Base-by-base conservation (phyloP, 2,113 vertebrate species). In the Patagioenas fasciata region DNA sequence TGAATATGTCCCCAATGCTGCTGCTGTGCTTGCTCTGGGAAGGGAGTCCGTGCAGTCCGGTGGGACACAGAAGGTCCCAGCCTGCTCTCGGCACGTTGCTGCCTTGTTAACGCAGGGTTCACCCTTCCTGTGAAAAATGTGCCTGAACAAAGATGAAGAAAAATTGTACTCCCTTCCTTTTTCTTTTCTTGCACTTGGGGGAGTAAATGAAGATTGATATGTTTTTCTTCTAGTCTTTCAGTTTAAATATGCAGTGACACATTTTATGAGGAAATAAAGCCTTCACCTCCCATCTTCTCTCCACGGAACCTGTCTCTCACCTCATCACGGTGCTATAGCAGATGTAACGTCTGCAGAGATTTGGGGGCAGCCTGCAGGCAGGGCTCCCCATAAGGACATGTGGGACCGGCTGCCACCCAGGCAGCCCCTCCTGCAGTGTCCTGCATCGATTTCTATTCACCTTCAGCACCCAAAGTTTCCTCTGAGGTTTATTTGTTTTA, bases 171-270 rank as follows among this genome's bases (percentile, higher is more conserved):
- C 60, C 80, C 54, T 71, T 80, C 25, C 15, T 60, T 77, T 90
- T 48, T 11, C 64, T 89, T 65, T 81, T n/a, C 78, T 95, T 4
- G 1, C 72, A 29, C 38, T 42, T n/a, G 56, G 44, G 51, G 69
- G 61, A 89, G 66, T 80, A 93, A 95, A 92, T 36, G 80, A 94
- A 91, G 83, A 90, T 80, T 69, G 92, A 94, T 88, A 17, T 71
- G 92, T 82, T 94, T 97, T 96, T 31, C 84, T 80, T 72, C 57
- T 26, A 25, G 73, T 34, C 65, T 51, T 85, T 62, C 81, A 66
- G 81, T 48, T 81, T 64, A 62, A 93, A 89, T 81, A 71, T 6
- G 38, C 81, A 31, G 57, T 47, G 80, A 79, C 8, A 36, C 29
- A 73, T 62, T 51, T 70, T 74, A 11, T 1, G 70, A 81, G 70